Base-by-base conservation (phyloP, 2,113 vertebrate species). In the Sylvilagus bachmani region DNA sequence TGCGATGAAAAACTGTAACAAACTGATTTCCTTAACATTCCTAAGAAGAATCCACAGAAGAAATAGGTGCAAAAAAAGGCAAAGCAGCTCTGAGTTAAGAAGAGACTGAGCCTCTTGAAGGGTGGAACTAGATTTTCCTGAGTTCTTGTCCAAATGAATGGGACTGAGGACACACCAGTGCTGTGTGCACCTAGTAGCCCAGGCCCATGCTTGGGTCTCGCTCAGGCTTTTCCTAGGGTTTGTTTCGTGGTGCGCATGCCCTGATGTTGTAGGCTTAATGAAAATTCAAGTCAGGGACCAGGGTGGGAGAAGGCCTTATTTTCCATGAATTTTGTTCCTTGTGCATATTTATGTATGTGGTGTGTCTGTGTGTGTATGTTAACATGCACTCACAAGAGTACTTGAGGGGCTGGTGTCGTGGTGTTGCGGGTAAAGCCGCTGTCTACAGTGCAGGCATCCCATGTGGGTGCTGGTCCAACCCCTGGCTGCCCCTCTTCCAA, bases 81-180 rank as follows among this genome's bases (percentile, higher is more conserved):
- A 75, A 69, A 61, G 38, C 85, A 3, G 38, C 12, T 88, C 44
- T 44, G 29, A 44, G 51, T 80, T 58, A 66, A 67, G 75, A 66
- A 80, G 66, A 61, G 75, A 12, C 5, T 0, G 2, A 27, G 11
- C 2, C 1, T 3, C 19, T 19, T 10, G 17, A 0, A 13, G 29
- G 62, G 55, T 53, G 64, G 89, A 36, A 17, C 16, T 25, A 14
- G 6, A 31, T 21, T 31, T 25, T 53, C 66, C 10, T 2, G 1
- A n/a, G 16, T 61, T 61, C 10, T 78, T 29, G 11, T 79, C 73
- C 22, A 21, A 44, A 16, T 24, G 78, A 16, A 12, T 12, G 67
- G 79, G 22, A 73, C 38, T 36, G 33, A 22, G 5, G 27, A 10
- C 5, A 9, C 58, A 4, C 53, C 12, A 19, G 7, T 5, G 79